Evolutionary conservation across 1,140 invertebrate genomes (phyloP).

Genomic region (Euglossa dilemma): DNA sequence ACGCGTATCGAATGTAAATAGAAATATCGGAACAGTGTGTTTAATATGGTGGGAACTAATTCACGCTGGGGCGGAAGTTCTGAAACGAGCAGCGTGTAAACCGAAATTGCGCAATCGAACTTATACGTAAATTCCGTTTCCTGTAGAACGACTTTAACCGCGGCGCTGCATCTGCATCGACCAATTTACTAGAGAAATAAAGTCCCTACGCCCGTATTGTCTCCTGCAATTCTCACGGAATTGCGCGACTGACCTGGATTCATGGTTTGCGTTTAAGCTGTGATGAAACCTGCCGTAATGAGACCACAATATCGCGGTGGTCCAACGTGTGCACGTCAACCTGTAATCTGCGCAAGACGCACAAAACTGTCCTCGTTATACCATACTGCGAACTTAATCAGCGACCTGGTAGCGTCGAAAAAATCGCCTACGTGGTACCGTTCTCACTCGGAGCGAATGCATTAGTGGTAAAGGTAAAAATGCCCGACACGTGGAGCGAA

Average conservation of each 20-base stretch:
- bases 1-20: not conserved
- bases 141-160: not conserved
- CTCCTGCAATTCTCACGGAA: constrained; percentile 47
- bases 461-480: no score
- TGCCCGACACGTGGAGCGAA: no score
- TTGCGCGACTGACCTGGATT: constrained; percentile 56
- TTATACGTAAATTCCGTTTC: not conserved
- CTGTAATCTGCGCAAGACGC: constrained; percentile 10
- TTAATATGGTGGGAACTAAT: not conserved
- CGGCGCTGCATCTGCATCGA: constrained; percentile 1
- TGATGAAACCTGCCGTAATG: constrained; percentile 57
- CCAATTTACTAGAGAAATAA: constrained; percentile 17
- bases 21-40: not conserved
- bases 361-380: constrained; percentile 10
- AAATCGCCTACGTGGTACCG: no score
- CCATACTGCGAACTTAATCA: not conserved
- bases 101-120: not conserved
- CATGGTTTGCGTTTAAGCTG: constrained; percentile 51
- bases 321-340: not conserved
- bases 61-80: no score
- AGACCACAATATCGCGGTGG: constrained; percentile 27
- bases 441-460: no score
- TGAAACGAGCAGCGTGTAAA: not conserved
- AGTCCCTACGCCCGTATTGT: constrained; percentile 33
- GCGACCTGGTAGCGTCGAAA: no score